Evolutionary conservation across 2,113 vertebrate species (phyloP).

Genomic region (Phodopus roborovskii): DNA sequence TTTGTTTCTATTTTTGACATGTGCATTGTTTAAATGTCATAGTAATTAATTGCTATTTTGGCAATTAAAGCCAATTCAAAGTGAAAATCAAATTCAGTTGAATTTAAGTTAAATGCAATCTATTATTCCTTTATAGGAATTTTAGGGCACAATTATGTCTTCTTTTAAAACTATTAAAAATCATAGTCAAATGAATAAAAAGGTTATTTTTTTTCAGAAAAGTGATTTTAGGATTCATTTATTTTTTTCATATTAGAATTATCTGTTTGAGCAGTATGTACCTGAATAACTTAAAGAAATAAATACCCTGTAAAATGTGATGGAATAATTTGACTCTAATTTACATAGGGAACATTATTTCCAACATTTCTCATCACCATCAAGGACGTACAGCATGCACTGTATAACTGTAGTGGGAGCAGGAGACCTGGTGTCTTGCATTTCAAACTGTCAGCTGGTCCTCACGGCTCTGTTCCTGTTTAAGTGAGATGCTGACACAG

Average conservation of each 20-base stretch:
- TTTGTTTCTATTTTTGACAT: constrained; percentile 34
- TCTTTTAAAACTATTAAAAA: background rate
- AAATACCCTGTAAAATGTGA: constrained; percentile 69
- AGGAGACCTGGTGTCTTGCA: constrained; percentile 84
- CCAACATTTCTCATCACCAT: constrained; percentile 64
- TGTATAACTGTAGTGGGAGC: constrained; percentile 75
- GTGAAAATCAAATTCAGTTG: background rate
- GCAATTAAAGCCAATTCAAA: background rate
- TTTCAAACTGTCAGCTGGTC: constrained; percentile 88
- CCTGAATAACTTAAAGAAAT: constrained; percentile 61
- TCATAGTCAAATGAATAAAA: background rate
- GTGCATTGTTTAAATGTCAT: background rate
- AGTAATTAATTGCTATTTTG: background rate
- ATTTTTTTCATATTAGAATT: background rate
- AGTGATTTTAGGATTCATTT: constrained; percentile 30
- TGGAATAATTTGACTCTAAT: constrained; percentile 74
- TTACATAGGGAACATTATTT: constrained; percentile 75
- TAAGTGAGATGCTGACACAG: constrained; percentile 92
- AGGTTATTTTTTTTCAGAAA: background rate
- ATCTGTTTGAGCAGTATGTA: background rate
- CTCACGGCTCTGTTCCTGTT: constrained; percentile 84
- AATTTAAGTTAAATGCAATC: constrained; percentile 16
- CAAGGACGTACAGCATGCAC: constrained; percentile 49
- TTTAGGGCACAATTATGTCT: background rate
- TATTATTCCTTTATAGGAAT: background rate